Percentiles rank a stretch among this genome's conserved stretches.
phyloP scores from a whole-genome alignment of 2,797 vertebrate genomes.

The Clangula hyemalis region DNA sequence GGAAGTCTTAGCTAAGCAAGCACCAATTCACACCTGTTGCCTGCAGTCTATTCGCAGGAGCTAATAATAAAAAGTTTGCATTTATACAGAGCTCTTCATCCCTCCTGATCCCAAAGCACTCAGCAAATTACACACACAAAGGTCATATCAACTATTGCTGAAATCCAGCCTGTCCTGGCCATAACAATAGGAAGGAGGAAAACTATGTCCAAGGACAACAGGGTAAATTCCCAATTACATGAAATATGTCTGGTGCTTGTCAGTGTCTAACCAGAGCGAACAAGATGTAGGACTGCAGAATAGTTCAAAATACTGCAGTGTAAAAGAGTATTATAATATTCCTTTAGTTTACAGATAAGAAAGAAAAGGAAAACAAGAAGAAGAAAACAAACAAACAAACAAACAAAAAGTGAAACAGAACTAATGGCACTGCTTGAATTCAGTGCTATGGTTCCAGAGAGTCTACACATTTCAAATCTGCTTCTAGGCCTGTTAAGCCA shows the following conservation, averaged over 20 bases:
- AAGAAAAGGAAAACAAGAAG: not conserved
- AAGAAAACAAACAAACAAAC: rapidly evolving
- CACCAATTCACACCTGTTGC: conserved; percentile 54
- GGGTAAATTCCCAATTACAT: not conserved
- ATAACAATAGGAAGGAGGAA: not conserved
- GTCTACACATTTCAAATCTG: not conserved
- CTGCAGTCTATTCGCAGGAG: conserved; percentile 30
- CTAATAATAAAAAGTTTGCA: conserved; percentile 31
- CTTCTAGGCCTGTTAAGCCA: conserved; percentile 20
- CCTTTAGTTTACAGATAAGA: not conserved
- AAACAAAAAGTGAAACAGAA: not conserved
- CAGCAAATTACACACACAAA: conserved; percentile 13
- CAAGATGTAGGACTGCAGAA: not conserved
- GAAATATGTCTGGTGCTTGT: not conserved
- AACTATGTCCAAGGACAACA: conserved; percentile 9
- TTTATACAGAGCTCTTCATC: conserved; percentile 21
- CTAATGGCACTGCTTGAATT: not conserved
- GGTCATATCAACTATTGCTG: conserved; percentile 6
- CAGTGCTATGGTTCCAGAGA: not conserved
- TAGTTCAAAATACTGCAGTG: not conserved
- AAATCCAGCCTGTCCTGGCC: not conserved
- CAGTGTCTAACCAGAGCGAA: not conserved
- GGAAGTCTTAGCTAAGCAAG: conserved; percentile 33
- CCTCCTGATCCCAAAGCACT: conserved; percentile 45
- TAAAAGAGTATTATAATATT: not conserved